Percentiles rank a stretch among this genome's conserved stretches.
phyloP scores from a whole-genome alignment of 1,140 invertebrate genomes.

The Ceratina japonica region DNA sequence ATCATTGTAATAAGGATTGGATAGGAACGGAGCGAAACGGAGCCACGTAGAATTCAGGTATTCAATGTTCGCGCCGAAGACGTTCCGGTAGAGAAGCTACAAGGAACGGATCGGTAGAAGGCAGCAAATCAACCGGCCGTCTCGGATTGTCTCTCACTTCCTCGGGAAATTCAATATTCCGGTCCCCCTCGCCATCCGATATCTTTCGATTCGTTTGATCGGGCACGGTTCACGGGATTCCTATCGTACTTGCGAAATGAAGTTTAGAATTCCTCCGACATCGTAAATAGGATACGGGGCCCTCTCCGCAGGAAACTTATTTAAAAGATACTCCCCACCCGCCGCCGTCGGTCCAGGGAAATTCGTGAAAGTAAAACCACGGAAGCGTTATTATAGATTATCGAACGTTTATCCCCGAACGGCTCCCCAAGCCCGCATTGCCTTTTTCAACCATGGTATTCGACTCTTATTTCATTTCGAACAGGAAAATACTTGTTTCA shows the following conservation, averaged over 20 bases:
- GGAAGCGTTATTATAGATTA: background rate
- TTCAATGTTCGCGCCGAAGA: background rate
- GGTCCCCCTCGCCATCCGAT: constrained; percentile 48
- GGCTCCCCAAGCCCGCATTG: background rate
- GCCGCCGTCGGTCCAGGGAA: background rate
- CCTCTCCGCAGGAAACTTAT: constrained; percentile 18
- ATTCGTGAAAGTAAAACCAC: background rate
- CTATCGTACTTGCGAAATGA: constrained; percentile 49
- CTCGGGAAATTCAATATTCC: constrained; percentile 59
- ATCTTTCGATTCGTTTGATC: constrained; percentile 38
- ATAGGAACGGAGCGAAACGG: background rate
- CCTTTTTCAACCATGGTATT: background rate
- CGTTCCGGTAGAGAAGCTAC: background rate
- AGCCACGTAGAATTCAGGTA: background rate
- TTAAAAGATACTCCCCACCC: constrained; percentile 5
- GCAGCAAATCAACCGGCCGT: constrained; percentile 22
- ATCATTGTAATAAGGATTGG: too few relatives aligned
- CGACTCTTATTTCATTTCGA: background rate
- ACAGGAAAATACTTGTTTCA: background rate
- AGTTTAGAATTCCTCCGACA: constrained; percentile 43
- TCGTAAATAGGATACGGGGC: constrained; percentile 36
- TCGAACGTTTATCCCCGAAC: background rate
- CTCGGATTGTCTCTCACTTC: constrained; percentile 43
- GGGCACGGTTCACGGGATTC: constrained; percentile 37
- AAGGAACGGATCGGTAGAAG: background rate